Evolutionary conservation across 2,797 vertebrate species (phyloP).

Genomic region (Neomorphus geoffroyi): DNA sequence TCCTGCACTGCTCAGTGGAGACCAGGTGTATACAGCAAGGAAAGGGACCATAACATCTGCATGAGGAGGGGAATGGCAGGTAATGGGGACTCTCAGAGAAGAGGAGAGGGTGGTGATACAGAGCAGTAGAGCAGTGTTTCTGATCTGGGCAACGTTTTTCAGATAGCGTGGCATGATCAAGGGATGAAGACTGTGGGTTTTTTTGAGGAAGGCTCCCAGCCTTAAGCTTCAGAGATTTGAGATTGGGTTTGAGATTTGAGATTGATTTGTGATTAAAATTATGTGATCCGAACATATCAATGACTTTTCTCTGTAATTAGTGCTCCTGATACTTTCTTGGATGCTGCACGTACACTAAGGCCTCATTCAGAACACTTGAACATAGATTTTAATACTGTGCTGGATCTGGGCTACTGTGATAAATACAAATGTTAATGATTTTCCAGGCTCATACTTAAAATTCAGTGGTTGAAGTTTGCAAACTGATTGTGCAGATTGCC

Average conservation of each 20-base stretch:
- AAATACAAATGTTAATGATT: slow-evolving; percentile 64
- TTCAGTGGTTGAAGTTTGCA: slow-evolving; percentile 67
- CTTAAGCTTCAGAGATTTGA: background rate
- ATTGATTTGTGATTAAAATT: background rate
- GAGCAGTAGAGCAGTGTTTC: background rate
- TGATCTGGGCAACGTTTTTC: background rate
- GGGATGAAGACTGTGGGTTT: background rate
- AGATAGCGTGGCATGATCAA: background rate
- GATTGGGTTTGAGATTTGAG: background rate
- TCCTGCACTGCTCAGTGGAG: background rate
- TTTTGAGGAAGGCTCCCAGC: background rate
- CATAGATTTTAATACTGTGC: slow-evolving; percentile 16
- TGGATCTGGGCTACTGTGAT: background rate
- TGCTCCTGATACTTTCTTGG: background rate
- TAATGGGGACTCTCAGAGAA: background rate
- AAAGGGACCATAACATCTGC: background rate
- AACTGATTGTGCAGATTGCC: slow-evolving; percentile 67
- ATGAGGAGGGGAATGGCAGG: background rate
- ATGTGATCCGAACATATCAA: background rate
- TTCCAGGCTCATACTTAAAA: slow-evolving; percentile 61
- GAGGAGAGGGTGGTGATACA: background rate
- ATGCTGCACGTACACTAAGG: background rate
- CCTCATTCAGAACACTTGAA: slow-evolving; percentile 14
- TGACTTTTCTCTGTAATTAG: slow-evolving; percentile 4
- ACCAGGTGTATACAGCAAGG: rapidly evolving